Evolutionary conservation across 2,113 vertebrate genomes (phyloP), one percentile per base, ranked within the genome.

Genomic region (Cettia cetti): DNA sequence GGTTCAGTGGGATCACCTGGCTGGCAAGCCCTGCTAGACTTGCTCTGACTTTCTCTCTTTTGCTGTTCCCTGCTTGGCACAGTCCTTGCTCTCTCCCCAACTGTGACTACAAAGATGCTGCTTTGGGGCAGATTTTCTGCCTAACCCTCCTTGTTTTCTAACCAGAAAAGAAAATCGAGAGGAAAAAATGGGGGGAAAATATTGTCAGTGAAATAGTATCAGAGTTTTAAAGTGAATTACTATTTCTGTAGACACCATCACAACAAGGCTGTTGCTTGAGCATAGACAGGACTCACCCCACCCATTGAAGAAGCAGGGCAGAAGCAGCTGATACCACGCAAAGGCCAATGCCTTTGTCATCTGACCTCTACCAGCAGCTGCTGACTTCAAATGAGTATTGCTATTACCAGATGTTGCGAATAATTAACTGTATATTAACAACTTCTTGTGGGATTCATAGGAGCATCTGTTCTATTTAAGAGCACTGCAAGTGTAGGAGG

Each of bases 151-250:
- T 68, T 5, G 7, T 26, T 89, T 91, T 68, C 68, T 63, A 72
- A 64, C 4, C 3, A 59, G 44, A 63, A 66, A 80, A 54, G 15
- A 52, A 52, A 81, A 33, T 7, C 0, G 1, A 47, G 45, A n/a
- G 35, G 45, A 30, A 7, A 52, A 63, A 54, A 11, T 3, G 42
- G 0, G 2, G 3, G 0, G 16, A 20, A 14, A 37, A 23, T 11
- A 53, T 11, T 40, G 11, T 71, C 60, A 60, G 15, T 89, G 16
- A 66, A 75, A 54, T 21, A 18, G 7, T 50, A 16, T 68, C 27
- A n/a, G 9, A 19, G 4, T 88, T 95, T 45, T 33, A 30, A 92
- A 37, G 47, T 59, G 22, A 87, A 50, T 75, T 63, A 6, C 10
- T 63, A 0, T 50, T 35, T 72, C 30, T 42, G 9, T 53, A n/a